These are phyloP conservation scores for Amaurobius ferox DNA, from an alignment of 2,888 invertebrate species.

Conservation along the genomic window DNA sequence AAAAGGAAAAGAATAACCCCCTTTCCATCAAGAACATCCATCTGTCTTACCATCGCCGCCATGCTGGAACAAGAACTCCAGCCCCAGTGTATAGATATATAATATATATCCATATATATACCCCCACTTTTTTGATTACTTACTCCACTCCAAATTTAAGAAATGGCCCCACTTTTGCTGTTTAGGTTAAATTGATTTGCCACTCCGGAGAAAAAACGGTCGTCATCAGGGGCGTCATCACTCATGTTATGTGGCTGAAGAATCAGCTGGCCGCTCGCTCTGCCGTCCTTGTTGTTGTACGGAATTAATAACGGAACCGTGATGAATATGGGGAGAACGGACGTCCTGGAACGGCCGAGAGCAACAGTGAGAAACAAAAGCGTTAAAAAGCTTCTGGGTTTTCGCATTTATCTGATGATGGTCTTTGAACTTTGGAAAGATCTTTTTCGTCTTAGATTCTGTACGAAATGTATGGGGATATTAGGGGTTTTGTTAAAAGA, in stretches of 20 bases:
- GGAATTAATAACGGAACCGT: too few species aligned
- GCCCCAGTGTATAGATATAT: neutral
- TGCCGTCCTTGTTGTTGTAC: too few species aligned
- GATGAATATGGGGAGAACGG: too few species aligned
- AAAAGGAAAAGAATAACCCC: constrained; percentile 27
- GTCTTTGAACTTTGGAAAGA: too few species aligned
- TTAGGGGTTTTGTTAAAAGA: too few species aligned
- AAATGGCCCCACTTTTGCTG: constrained; percentile 51
- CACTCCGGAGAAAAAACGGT: constrained; percentile 39
- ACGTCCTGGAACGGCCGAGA: too few species aligned
- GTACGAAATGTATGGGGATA: too few species aligned
- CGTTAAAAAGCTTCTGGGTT: too few species aligned
- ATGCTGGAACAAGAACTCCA: constrained; percentile 1
- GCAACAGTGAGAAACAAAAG: too few species aligned
- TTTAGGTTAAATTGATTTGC: constrained; percentile 55
- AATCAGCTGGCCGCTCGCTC: too few species aligned
- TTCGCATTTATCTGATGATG: too few species aligned
- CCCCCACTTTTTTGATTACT: constrained; percentile 56
- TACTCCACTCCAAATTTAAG: constrained; percentile 55
- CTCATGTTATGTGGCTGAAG: constrained; percentile 2
- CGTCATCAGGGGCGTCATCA: constrained; percentile 58
- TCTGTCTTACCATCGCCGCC: constrained; percentile 51
- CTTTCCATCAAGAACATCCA: constrained; percentile 62
- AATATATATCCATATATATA: neutral
- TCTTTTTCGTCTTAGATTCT: too few species aligned